phyloP scores from a whole-genome alignment of 2,888 invertebrate species.

The Sphecodes monilicornis region DNA sequence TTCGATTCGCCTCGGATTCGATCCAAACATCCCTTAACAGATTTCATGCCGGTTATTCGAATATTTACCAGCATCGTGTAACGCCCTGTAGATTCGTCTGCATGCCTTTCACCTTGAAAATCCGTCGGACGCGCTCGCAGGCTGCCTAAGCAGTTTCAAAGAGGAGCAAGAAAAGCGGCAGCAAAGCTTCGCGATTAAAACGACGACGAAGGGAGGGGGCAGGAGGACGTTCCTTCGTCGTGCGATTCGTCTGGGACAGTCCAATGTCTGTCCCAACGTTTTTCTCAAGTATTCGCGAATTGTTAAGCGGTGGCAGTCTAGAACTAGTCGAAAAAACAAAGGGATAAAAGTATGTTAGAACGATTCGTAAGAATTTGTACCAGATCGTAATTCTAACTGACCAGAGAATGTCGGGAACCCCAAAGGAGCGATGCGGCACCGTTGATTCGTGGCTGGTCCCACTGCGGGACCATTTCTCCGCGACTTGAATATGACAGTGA shows the following conservation, averaged over 20 bases:
- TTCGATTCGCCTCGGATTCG: background rate
- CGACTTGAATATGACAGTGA: slow-evolving; percentile 7
- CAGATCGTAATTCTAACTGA: background rate
- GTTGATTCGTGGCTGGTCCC: background rate
- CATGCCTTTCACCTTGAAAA: background rate
- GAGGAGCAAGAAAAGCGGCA: slow-evolving; percentile 3
- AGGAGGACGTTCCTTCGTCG: background rate
- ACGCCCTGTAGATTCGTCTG: background rate
- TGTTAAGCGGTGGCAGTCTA: background rate
- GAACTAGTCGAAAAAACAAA: background rate
- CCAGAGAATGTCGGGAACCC: background rate
- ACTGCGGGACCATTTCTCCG: slow-evolving; percentile 4
- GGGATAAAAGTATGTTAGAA: background rate
- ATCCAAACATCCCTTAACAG: background rate
- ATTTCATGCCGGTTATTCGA: background rate
- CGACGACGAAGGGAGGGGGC: background rate
- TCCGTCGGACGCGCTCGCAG: background rate
- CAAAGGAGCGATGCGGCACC: background rate
- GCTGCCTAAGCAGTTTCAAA: slow-evolving; percentile 39
- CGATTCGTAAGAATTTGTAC: background rate
- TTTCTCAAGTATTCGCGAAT: background rate
- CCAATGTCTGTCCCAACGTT: background rate
- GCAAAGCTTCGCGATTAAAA: background rate
- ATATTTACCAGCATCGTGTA: background rate
- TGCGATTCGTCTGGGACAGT: too few relatives aligned